These are phyloP conservation scores for Myotis davidii DNA, from an alignment of 2,113 vertebrate species.

Conservation along the genomic window DNA sequence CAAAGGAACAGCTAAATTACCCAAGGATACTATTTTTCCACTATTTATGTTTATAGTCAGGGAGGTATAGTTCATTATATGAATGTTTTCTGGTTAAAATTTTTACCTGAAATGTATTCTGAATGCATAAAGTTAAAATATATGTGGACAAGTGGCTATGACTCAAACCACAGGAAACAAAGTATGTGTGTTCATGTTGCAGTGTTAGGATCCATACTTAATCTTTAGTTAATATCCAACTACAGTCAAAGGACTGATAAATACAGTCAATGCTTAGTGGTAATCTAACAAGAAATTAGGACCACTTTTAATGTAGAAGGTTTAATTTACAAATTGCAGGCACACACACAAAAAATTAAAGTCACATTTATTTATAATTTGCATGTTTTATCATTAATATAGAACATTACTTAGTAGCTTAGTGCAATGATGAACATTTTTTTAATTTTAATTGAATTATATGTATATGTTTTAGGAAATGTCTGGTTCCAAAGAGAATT, in stretches of 20 bases:
- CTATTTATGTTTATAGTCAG: constrained; percentile 49
- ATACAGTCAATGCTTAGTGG: neutral
- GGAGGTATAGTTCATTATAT: neutral
- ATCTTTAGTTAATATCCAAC: neutral
- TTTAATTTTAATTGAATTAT: neutral
- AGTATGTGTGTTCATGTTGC: neutral
- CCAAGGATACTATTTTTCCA: neutral
- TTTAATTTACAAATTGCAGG: neutral
- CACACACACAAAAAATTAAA: neutral
- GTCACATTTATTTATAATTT: neutral
- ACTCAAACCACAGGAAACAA: neutral
- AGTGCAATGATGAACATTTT: neutral
- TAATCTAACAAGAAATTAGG: neutral
- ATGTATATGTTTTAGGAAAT: neutral
- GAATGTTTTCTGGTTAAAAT: neutral
- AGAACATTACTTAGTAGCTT: neutral
- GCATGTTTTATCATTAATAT: neutral
- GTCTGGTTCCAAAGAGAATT: neutral
- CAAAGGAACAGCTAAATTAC: constrained; percentile 29
- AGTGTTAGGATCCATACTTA: neutral
- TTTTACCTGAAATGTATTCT: neutral
- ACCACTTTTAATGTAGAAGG: neutral
- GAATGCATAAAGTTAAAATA: neutral
- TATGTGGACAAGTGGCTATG: neutral
- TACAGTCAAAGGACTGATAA: neutral